Evolutionary conservation across 2,888 invertebrate genomes (phyloP), one percentile per base, ranked within the genome.

Genomic region (Julus scandinavius): DNA sequence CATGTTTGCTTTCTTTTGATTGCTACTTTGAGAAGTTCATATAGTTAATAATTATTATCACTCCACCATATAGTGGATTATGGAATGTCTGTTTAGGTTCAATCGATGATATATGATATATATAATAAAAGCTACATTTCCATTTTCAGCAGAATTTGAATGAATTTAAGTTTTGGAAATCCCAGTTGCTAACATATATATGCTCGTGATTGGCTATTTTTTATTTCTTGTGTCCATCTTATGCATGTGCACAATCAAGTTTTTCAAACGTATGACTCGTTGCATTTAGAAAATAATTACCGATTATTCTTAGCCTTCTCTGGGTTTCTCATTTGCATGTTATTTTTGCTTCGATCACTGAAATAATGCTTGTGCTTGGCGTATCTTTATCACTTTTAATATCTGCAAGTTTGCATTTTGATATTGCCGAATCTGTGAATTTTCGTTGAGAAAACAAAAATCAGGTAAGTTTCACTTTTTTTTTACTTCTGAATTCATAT

Each of bases 1-100:
- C 87, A 87, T 87, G 87, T 63, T 87, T 87, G 72, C 72, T 87
- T 87, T 87, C 72, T 87, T 86, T 50, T 86, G 63, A 63, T 63
- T 63, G 63, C 63, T 63, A 20, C 29, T 7, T 20, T 63, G 63
- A n/a, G 2, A 63, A 63, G 63, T 63, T 9, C 0, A 1, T 29
- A 20, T 20, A 63, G 20, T 63, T 2, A 7, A 20, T 63, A 17
- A 63, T 20, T n/a, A 20, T 20, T 29, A 29, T 29, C 29, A 29
- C 29, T 29, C 29, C 29, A 29, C 0, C 29, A 29, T 63, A 5
- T 49, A 54, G 63, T n/a, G 20, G 20, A 63, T 63, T 63, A 9
- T 20, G 29, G 29, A 17, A 63, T 17, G 20, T 63, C 20, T 7
- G 0, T 63, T 4, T n/a, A 63, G 20, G 17, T 58, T 58, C 17